Evolutionary conservation across 2,888 invertebrate species (phyloP).

Genomic region (Teleiodes luculella): DNA sequence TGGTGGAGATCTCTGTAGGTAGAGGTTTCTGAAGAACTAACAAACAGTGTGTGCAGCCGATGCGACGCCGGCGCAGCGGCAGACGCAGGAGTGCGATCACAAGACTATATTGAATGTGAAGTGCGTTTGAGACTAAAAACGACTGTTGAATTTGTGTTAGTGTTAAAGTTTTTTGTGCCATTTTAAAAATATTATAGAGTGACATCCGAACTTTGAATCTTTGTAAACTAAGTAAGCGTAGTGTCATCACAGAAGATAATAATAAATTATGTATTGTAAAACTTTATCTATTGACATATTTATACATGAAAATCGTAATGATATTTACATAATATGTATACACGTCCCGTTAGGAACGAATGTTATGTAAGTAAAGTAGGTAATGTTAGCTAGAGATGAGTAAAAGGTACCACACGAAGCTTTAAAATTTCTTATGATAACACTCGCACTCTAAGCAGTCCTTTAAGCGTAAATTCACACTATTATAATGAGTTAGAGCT

Average conservation of each 20-base stretch:
- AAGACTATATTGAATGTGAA: constrained; percentile 43
- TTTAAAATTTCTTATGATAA: constrained; percentile 79
- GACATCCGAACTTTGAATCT: constrained; percentile 79
- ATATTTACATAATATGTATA: constrained; percentile 78
- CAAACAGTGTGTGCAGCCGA: not conserved
- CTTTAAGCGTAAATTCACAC: constrained; percentile 58
- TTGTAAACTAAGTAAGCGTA: constrained; percentile 69
- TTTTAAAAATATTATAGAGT: constrained; percentile 73
- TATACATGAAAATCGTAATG: constrained; percentile 71
- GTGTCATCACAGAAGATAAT: constrained; percentile 73
- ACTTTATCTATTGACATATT: constrained; percentile 75
- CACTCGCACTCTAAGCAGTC: constrained; percentile 75
- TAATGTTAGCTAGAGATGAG: constrained; percentile 71
- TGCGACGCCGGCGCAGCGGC: not conserved
- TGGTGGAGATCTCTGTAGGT: constrained; percentile 17
- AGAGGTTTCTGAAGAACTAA: not conserved
- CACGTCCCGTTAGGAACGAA: constrained; percentile 79
- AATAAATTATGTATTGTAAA: constrained; percentile 73
- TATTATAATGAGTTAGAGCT: constrained; percentile 41
- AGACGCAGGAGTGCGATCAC: constrained; percentile 20
- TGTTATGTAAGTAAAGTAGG: constrained; percentile 73
- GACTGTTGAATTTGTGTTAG: constrained; percentile 77
- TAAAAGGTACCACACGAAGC: constrained; percentile 76
- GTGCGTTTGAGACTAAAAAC: constrained; percentile 59
- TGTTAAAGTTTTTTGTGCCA: constrained; percentile 79